phyloP scores from a whole-genome alignment of 1,140 invertebrate species.

The Steinernema feltiae region DNA sequence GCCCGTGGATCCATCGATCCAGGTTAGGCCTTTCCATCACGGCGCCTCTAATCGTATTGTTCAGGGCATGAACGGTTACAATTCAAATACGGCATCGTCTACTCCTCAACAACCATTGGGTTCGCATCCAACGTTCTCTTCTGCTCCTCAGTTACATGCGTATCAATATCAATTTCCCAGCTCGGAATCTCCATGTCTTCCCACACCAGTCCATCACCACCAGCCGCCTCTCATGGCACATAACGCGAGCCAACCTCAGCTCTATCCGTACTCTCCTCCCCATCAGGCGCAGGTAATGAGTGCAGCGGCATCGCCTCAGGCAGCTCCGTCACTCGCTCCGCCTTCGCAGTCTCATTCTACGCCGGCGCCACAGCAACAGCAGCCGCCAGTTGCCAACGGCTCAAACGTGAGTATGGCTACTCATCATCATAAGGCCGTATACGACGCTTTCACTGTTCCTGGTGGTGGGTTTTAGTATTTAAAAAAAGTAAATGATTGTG shows the following conservation, averaged over 20 bases:
- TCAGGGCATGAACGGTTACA: background rate
- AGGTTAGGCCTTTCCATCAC: background rate
- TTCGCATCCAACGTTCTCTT: background rate
- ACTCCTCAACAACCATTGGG: slow-evolving; percentile 2
- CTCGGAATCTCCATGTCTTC: background rate
- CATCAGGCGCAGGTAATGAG: slow-evolving; percentile 1
- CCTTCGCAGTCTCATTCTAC: background rate
- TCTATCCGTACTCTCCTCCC: background rate
- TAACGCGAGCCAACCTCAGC: slow-evolving; percentile 1
- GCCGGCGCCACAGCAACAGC: background rate
- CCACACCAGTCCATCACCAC: background rate
- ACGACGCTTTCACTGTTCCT: slow-evolving; percentile 5
- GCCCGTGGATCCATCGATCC: background rate
- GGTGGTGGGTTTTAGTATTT: slow-evolving; percentile 14
- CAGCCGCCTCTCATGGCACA: background rate
- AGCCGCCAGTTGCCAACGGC: slow-evolving; percentile 2
- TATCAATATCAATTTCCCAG: background rate
- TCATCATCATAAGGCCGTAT: slow-evolving; percentile 8
- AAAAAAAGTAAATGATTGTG: background rate
- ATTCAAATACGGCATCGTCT: background rate
- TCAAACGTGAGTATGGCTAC: background rate
- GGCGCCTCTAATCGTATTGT: background rate
- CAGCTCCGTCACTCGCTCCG: background rate
- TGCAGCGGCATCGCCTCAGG: background rate
- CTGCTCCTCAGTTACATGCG: background rate